A percentile compares a stretch with the other conserved stretches of the same genome.
phyloP scores from a whole-genome alignment of 2,797 vertebrate species.

The Lagorchestes hirsutus region DNA sequence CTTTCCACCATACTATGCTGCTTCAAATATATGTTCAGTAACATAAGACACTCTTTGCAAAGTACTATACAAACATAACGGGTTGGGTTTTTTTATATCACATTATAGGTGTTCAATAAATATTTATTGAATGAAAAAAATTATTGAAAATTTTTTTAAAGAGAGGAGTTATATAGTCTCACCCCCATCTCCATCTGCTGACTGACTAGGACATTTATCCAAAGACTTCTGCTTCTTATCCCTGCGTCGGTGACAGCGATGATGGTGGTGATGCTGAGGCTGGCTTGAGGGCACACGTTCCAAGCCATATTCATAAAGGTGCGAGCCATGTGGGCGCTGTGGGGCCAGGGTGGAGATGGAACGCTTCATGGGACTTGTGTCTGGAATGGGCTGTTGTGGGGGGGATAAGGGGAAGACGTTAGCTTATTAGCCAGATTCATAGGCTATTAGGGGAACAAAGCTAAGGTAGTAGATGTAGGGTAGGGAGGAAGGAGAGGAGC shows the following conservation, averaged over 20 bases:
- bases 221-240: slow-evolving; percentile 94
- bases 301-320: slow-evolving; percentile 88
- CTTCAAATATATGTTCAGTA: not conserved
- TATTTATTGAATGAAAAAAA: not conserved
- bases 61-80: not conserved
- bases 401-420: not conserved
- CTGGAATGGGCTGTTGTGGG: slow-evolving; percentile 88
- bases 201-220: slow-evolving; percentile 89
- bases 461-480: not conserved
- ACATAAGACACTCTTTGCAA: not conserved
- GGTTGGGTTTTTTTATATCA: not conserved
- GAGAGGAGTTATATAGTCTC: slow-evolving; percentile 55
- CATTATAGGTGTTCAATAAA: not conserved
- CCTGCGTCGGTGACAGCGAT: slow-evolving; percentile 92
- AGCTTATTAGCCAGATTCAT: not conserved
- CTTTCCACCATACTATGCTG: not conserved
- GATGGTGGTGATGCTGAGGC: slow-evolving; percentile 92
- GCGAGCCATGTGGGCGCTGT: slow-evolving; percentile 88
- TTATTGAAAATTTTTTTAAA: not conserved
- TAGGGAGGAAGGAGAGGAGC: not conserved
- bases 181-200: slow-evolving; percentile 87
- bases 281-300: slow-evolving; percentile 86
- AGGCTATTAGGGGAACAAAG: not conserved
- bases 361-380: slow-evolving; percentile 94
- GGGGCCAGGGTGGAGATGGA: slow-evolving; percentile 93